Evolutionary conservation across 1,140 invertebrate genomes (phyloP), one percentile per base, ranked within the genome.

Genomic region (Drosophila albomicans): DNA sequence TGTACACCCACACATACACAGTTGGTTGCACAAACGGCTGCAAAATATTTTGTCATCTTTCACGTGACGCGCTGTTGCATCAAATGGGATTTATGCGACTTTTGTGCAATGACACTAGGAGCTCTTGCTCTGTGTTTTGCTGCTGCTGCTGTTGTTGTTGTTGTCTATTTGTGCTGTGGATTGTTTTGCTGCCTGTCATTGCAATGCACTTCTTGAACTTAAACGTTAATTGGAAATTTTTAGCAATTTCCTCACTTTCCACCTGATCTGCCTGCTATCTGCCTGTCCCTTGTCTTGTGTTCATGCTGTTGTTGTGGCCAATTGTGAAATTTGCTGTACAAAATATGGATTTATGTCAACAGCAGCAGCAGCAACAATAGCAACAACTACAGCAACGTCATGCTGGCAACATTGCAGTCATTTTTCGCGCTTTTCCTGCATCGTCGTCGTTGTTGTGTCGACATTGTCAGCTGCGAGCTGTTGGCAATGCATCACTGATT

Each of bases 401-500:
- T 52, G 52, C 67, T 52, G 54, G 48, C 61, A 71, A 66, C 67
- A 85, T 68, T 71, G 78, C 69, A 72, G 64, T 65, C 75, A 81
- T 78, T 86, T 74, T 71, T 67, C 62, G 66, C 66, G 82, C 73
- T 61, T 58, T 73, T 69, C 43, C 57, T 49, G 58, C 67, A 54
- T 49, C 59, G 58, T 25, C 20, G 20, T 32, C 59, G 51, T 54
- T 54, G 51, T 16, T 54, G 51, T 54, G 56, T 89, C 64, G 74
- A 71, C 75, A 76, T 65, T 79, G 77, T 73, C 61, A 75, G 71
- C 76, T 79, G 76, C 65, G 70, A 69, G 70, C 81, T 89, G 85
- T 69, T 88, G 74, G 85, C 85, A 89, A 88, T 88, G 85, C 85
- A 88, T 89, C 85, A 88, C 85, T 88, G 81, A 89, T 88, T 88